Conservation (phyloP, 1,140 invertebrate species). For the Diprion similis region DNA sequence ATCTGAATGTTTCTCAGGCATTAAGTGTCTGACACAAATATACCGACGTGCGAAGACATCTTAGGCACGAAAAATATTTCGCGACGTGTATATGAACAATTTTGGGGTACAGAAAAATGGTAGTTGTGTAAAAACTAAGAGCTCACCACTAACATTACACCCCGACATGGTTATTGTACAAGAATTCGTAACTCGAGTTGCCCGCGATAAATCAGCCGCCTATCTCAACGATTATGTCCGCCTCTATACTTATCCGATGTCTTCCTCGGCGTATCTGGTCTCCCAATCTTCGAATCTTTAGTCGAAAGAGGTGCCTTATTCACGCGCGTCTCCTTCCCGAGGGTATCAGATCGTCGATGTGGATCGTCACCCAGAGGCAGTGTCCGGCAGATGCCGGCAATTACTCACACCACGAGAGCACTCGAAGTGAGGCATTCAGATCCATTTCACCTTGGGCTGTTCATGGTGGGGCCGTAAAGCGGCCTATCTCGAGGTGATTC, state of each 20-base stretch:
- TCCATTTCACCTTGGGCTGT: not conserved
- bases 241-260: slow-evolving; percentile 23
- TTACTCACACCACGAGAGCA: slow-evolving; percentile 16
- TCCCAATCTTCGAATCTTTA: slow-evolving; percentile 14
- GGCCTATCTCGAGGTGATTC: not conserved
- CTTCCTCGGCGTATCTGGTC: slow-evolving; percentile 14
- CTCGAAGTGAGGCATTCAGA: slow-evolving; percentile 7
- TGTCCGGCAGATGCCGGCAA: slow-evolving; percentile 26
- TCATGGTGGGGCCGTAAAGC: not conserved
- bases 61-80: no score
- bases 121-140: no score
- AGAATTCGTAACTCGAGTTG: not conserved
- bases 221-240: slow-evolving; percentile 24
- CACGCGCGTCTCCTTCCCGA: not conserved
- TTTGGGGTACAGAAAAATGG: no score
- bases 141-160: no score
- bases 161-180: not conserved
- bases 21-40: no score
- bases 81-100: no score
- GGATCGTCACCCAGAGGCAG: not conserved
- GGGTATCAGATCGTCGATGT: no score
- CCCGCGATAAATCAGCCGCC: slow-evolving; percentile 25
- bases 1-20: no score
- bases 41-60: no score
- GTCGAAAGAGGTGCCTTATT: not conserved